Evolutionary conservation across 2,797 vertebrate genomes (phyloP).

Genomic region (Peromyscus melanophrys): DNA sequence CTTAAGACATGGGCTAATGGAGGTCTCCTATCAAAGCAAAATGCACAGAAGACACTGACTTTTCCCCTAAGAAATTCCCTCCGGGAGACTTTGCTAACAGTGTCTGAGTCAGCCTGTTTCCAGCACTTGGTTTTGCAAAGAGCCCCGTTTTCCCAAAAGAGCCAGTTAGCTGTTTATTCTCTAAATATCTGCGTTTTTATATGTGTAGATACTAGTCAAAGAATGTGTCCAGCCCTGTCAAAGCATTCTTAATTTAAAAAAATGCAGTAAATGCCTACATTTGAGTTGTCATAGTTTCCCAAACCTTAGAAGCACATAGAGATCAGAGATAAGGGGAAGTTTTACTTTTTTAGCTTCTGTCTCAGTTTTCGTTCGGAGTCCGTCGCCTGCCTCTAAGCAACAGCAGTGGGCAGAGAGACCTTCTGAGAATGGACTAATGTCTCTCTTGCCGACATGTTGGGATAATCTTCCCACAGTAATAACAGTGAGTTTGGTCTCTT

Average conservation of each 20-base stretch:
- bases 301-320: constrained; percentile 33
- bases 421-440: background rate
- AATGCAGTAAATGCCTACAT: background rate
- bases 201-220: background rate
- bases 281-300: background rate
- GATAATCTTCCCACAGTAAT: background rate
- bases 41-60: background rate
- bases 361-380: constrained; percentile 34
- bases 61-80: constrained; percentile 2
- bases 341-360: background rate
- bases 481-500: background rate
- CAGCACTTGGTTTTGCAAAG: constrained; percentile 9
- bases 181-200: constrained; percentile 36
- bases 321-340: background rate
- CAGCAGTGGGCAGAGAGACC: background rate
- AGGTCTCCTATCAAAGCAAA: background rate
- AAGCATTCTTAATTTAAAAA: constrained; percentile 18
- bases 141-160: background rate
- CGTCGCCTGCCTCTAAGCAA: background rate
- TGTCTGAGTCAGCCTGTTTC: constrained; percentile 40
- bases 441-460: background rate
- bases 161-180: constrained; percentile 31
- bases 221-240: background rate
- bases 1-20: background rate
- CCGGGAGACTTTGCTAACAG: constrained; percentile 35